A percentile compares a stretch with the other conserved stretches of the same genome.
Evolutionary conservation across 2,888 invertebrate genomes (phyloP).

Genomic region (Agrochola macilenta): DNA sequence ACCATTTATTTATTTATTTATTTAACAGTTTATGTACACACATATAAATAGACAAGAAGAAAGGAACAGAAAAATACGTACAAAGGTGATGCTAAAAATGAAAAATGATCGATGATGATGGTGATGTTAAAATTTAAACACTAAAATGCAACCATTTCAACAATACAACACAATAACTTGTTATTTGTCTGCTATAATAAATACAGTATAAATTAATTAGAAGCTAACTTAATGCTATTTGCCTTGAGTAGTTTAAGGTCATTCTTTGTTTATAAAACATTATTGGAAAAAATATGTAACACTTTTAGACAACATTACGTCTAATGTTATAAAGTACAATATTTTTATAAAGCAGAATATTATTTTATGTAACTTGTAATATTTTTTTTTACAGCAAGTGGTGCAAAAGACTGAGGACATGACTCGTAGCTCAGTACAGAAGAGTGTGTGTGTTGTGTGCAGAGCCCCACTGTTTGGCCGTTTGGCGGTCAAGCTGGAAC

Average conservation of each 20-base stretch:
- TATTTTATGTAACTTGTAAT: background rate
- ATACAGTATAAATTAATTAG: background rate
- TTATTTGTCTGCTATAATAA: too few relatives aligned
- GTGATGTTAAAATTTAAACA: too few relatives aligned
- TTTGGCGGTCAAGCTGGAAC: constrained; percentile 97
- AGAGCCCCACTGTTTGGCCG: constrained; percentile 97
- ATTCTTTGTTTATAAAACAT: constrained; percentile 16
- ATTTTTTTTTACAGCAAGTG: constrained; percentile 92
- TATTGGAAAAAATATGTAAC: constrained; percentile 3
- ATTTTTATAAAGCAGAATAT: background rate
- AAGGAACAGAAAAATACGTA: too few relatives aligned
- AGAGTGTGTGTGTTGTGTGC: constrained; percentile 98
- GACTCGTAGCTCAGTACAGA: constrained; percentile 99
- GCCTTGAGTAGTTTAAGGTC: constrained; percentile 24
- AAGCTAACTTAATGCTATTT: constrained; percentile 6
- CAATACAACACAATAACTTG: too few relatives aligned
- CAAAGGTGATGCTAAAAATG: too few relatives aligned
- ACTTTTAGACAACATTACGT: background rate
- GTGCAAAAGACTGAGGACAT: constrained; percentile 98
- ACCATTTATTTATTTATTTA: too few relatives aligned
- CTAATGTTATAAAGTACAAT: background rate
- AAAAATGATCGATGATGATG: too few relatives aligned
- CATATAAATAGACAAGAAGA: too few relatives aligned
- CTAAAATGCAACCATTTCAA: too few relatives aligned
- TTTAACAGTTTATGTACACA: too few relatives aligned